Percentiles rank a stretch among this genome's conserved stretches.
These are phyloP conservation scores for Limnodromus scolopaceus DNA, from an alignment of 2,797 vertebrate species.

Conservation along the genomic window DNA sequence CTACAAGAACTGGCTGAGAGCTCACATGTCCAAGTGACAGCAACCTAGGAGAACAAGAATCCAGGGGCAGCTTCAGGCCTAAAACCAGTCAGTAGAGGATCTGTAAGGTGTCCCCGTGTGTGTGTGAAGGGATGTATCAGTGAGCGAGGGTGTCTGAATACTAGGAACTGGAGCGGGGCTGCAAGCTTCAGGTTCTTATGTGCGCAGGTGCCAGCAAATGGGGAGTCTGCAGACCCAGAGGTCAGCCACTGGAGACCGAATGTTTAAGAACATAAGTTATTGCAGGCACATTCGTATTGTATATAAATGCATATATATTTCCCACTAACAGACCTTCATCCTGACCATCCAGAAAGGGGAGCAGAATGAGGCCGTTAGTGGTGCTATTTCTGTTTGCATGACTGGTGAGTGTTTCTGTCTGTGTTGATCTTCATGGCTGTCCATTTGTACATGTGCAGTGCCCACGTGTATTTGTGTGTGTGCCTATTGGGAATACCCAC, in stretches of 20 bases:
- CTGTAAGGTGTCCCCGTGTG: fast-evolving
- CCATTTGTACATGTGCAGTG: neutral
- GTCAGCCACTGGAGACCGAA: neutral
- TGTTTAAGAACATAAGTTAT: neutral
- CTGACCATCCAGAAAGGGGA: neutral
- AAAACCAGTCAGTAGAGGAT: neutral
- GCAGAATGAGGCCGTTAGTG: neutral
- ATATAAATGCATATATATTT: neutral
- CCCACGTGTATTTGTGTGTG: neutral
- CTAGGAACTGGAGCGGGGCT: neutral
- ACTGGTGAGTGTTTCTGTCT: neutral
- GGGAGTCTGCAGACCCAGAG: neutral
- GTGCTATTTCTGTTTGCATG: constrained; percentile 31
- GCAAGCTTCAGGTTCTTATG: neutral
- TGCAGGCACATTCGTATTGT: neutral
- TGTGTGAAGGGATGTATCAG: neutral
- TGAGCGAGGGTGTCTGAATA: neutral
- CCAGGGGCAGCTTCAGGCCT: neutral
- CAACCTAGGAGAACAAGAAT: neutral
- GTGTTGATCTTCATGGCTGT: neutral
- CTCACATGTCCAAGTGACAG: neutral
- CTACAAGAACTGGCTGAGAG: neutral
- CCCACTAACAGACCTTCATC: neutral
- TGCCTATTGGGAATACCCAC: neutral
- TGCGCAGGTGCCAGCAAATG: neutral